phyloP scores from a whole-genome alignment of 2,797 vertebrate genomes.

The Ctenopoma kingsleyae region DNA sequence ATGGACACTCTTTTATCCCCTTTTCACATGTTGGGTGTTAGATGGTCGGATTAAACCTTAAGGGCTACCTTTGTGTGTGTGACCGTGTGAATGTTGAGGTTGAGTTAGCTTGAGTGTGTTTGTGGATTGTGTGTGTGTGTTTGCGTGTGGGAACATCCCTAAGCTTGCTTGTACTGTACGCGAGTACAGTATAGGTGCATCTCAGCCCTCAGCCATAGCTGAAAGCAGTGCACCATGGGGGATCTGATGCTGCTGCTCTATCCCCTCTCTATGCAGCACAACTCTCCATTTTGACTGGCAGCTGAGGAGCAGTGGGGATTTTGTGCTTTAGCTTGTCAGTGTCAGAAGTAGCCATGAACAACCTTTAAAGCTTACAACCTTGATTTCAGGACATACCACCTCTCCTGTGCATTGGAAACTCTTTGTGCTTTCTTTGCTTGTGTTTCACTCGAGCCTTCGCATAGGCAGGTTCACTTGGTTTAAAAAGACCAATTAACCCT shows the following conservation, averaged over 20 bases:
- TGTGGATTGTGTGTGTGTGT: no score
- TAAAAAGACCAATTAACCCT: slow-evolving; percentile 60
- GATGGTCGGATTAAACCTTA: slow-evolving; percentile 60
- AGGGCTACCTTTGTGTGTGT: slow-evolving; percentile 34
- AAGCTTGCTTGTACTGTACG: neutral
- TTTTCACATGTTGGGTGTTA: slow-evolving; percentile 53
- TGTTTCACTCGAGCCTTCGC: slow-evolving; percentile 22
- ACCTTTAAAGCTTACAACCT: slow-evolving; percentile 52
- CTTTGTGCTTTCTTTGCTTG: slow-evolving; percentile 37
- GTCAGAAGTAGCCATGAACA: slow-evolving; percentile 57
- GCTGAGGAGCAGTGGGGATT: slow-evolving; percentile 44
- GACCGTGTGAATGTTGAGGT: slow-evolving; percentile 24
- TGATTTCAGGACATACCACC: slow-evolving; percentile 38
- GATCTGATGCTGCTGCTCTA: slow-evolving; percentile 44
- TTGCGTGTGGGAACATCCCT: neutral
- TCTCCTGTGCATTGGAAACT: slow-evolving; percentile 10
- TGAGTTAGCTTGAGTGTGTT: slow-evolving; percentile 10
- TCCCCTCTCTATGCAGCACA: slow-evolving; percentile 38
- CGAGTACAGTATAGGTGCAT: slow-evolving; percentile 21
- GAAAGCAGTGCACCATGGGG: slow-evolving; percentile 45
- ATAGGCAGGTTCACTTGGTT: slow-evolving; percentile 23
- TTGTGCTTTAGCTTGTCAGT: slow-evolving; percentile 48
- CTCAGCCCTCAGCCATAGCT: slow-evolving; percentile 23
- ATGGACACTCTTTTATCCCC: slow-evolving; percentile 61
- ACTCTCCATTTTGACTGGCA: slow-evolving; percentile 51